These are phyloP conservation scores for Bruchidius siliquastri DNA, from an alignment of 2,888 invertebrate genomes.

Conservation along the genomic window DNA sequence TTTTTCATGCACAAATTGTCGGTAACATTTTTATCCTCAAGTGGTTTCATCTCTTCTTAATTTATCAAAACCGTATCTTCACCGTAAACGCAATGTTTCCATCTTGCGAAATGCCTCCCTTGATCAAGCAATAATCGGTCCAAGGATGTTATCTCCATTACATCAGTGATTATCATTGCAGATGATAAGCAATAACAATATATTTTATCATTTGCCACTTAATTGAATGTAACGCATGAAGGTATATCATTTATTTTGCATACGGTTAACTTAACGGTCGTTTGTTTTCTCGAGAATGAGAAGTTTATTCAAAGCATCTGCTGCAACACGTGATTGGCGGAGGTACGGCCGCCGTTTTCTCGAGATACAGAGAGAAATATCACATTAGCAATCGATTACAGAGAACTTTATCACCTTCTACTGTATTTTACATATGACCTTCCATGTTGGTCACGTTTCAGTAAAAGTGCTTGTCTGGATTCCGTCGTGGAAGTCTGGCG, in stretches of 20 bases:
- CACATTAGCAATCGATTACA: conserved; percentile 11
- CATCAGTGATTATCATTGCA: background rate
- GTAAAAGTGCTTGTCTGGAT: conserved; percentile 19
- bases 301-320: background rate
- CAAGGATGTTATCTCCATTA: no score
- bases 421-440: conserved; percentile 22
- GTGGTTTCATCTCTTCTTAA: no score
- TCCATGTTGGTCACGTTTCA: conserved; percentile 11
- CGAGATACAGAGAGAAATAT: conserved; percentile 11
- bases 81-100: no score
- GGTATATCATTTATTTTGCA: background rate
- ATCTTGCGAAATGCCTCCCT: no score
- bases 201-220: background rate
- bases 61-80: no score
- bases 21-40: no score
- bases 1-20: no score
- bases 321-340: conserved; percentile 16
- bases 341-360: conserved; percentile 11
- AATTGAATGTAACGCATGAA: background rate
- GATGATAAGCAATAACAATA: background rate
- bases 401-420: conserved; percentile 19
- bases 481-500: background rate
- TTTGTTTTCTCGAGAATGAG: background rate
- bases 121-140: no score
- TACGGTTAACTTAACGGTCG: background rate